Evolutionary conservation across 2,797 vertebrate genomes (phyloP), one percentile per base, ranked within the genome.

Genomic region (Silurus aristotelis): DNA sequence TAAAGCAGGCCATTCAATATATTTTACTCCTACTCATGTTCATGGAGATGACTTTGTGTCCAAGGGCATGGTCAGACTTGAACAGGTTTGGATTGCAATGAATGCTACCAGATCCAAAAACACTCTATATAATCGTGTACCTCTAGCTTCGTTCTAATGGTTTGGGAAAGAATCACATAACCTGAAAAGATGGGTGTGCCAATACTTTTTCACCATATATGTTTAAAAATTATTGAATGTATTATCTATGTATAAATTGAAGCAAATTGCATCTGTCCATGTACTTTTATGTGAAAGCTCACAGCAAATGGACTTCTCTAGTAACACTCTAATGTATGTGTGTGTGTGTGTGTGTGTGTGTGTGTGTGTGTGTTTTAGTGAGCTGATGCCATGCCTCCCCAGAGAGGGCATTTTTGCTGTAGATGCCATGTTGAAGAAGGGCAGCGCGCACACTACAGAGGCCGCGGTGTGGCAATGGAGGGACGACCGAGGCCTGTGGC

Each of bases 331-430:
- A n/a, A 20, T 2, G n/a, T n/a, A n/a, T n/a, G n/a, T n/a, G n/a
- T 8, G 2, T 72, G 2, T 48, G 15, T 83, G 43, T 71, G 0
- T 85, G 12, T 27, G 27, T 27, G 27, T 6, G 2, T 72, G 2
- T 48, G 15, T 6, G 2, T 72, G 2, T 48, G 15, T 87, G 19
- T 89, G 58, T 52, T 84, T 3, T 87, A 99, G 98, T 93, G 98
- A 99, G 94, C 94, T 99, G 93, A 99, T 99, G 98, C 98, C 98
- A 87, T 99, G 98, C 92, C 94, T 99, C 92, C 98, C 98, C 68
- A 97, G 98, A 96, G 98, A 99, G 91, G 98, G 98, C 82, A 99
- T 99, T 91, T 99, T 99, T 95, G 97, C 98, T 58, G 98, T 99
- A 86, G 98, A 99, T 92, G 93, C 97, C 87, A 99, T 99, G 98